Conservation (phyloP, 1,140 invertebrate species). For the Drosophila rufa region DNA sequence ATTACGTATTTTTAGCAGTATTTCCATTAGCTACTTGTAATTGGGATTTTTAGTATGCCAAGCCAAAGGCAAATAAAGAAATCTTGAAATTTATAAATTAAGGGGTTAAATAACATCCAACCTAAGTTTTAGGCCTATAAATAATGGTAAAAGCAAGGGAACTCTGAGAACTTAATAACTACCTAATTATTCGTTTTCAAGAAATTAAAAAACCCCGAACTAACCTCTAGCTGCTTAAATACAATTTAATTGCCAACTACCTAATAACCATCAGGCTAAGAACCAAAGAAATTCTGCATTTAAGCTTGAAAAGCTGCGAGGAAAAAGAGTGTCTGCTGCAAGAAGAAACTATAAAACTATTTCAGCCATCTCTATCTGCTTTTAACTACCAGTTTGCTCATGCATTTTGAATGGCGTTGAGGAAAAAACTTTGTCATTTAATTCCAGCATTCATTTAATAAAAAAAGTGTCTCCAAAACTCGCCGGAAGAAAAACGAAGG, state of each 20-base stretch:
- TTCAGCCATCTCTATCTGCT: conserved; percentile 6
- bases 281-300: conserved; percentile 21
- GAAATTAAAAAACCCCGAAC: background rate
- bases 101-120: too few species aligned
- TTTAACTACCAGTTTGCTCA: conserved; percentile 13
- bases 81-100: background rate
- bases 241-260: background rate
- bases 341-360: conserved; percentile 13
- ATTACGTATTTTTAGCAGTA: background rate
- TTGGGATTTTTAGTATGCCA: background rate
- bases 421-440: conserved; percentile 28
- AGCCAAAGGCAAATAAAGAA: background rate
- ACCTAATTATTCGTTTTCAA: background rate
- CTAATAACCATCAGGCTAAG: conserved; percentile 3
- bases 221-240: background rate
- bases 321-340: background rate
- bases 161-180: background rate
- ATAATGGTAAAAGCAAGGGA: too few species aligned
- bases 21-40: background rate
- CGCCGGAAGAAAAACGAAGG: background rate
- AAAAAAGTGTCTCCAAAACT: conserved; percentile 12
- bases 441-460: conserved; percentile 10
- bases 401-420: conserved; percentile 30
- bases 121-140: too few species aligned
- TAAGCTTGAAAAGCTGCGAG: conserved; percentile 8